Percentiles rank a stretch among this genome's conserved stretches.
Evolutionary conservation across 2,797 vertebrate species (phyloP).

Genomic region (Microchirus variegatus): DNA sequence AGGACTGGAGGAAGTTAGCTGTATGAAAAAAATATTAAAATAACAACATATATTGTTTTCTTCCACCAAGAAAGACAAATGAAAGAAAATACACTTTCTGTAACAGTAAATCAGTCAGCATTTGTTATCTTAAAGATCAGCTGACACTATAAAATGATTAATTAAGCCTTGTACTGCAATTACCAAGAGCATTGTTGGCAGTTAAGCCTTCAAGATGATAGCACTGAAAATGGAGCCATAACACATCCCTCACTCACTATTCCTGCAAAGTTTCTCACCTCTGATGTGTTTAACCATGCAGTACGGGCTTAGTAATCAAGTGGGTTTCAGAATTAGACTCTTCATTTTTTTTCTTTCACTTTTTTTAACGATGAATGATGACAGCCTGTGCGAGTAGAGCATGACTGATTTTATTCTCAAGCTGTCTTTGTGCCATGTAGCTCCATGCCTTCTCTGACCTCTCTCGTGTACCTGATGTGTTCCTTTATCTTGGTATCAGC

Average conservation of each 20-base stretch:
- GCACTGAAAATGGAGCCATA: not conserved
- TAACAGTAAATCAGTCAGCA: not conserved
- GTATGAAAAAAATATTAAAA: not conserved
- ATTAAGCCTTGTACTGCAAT: constrained; percentile 14
- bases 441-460: constrained; percentile 30
- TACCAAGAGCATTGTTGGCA: constrained; percentile 29
- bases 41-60: not conserved
- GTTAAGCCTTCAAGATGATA: constrained; percentile 12
- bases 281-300: constrained; percentile 14
- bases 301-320: constrained; percentile 16
- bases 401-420: constrained; percentile 41
- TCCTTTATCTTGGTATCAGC: constrained; percentile 26
- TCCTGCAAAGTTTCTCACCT: constrained; percentile 27
- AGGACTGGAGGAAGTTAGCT: not conserved
- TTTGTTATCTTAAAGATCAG: constrained; percentile 9
- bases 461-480: constrained; percentile 23
- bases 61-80: not conserved
- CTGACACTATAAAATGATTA: constrained; percentile 15
- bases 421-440: constrained; percentile 51
- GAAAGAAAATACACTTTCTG: not conserved
- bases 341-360: constrained; percentile 27
- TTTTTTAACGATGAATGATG: constrained; percentile 47
- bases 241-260: constrained; percentile 3
- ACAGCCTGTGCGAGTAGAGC: constrained; percentile 42
- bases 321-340: constrained; percentile 43